phyloP scores from a whole-genome alignment of 2,888 invertebrate genomes.

The Drosophila paucipuncta region DNA sequence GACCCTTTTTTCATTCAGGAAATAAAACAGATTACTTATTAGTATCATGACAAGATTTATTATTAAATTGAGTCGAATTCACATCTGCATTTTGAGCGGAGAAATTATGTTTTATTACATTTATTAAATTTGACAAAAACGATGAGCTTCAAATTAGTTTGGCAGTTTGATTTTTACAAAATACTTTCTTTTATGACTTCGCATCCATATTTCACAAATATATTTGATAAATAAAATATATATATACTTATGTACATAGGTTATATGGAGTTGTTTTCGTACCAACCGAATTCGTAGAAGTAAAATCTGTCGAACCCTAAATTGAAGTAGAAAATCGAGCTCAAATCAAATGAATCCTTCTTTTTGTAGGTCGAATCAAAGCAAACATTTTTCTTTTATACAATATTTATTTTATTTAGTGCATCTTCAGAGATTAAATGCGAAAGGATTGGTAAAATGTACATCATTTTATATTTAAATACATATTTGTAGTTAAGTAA shows the following conservation, averaged over 20 bases:
- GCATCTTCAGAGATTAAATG: background rate
- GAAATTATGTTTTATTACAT: too few relatives aligned
- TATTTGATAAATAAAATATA: background rate
- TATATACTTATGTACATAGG: background rate
- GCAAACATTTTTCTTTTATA: background rate
- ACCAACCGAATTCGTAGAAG: background rate
- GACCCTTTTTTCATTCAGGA: background rate
- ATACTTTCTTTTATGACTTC: background rate
- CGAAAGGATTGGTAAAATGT: background rate
- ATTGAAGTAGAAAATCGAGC: background rate
- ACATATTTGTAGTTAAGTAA: conserved; percentile 27
- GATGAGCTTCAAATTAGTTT: background rate
- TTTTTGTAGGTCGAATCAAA: background rate
- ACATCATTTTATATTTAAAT: conserved; percentile 17
- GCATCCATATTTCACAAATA: background rate
- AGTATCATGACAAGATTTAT: background rate
- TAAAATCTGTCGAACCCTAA: background rate
- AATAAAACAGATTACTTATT: too few relatives aligned
- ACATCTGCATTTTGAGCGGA: background rate
- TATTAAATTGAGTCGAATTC: background rate
- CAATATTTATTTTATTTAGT: background rate
- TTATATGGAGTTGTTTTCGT: background rate
- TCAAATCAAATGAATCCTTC: background rate
- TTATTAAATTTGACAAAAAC: background rate
- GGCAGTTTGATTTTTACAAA: background rate